Conservation (phyloP, 2,113 vertebrate genomes). For the Tylochromis polylepis region DNA sequence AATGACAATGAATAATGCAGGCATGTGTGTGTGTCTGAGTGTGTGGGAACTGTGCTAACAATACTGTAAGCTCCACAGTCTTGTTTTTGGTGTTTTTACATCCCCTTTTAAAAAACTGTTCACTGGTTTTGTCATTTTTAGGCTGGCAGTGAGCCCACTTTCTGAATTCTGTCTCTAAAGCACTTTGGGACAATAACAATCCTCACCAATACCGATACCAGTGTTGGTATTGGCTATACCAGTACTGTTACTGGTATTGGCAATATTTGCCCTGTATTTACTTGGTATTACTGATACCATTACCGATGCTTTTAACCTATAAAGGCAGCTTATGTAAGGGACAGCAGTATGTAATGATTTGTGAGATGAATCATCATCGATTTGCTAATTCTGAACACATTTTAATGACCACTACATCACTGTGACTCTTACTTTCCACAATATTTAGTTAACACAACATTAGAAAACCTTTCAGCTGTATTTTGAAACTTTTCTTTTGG, state of each 20-base stretch:
- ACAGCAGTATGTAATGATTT: background rate
- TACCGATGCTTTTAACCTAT: background rate
- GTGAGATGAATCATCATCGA: background rate
- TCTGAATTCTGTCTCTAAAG: background rate
- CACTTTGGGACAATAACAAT: background rate
- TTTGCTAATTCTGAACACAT: background rate
- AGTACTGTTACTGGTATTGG: background rate
- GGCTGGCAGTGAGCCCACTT: background rate
- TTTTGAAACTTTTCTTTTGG: too few relatives aligned
- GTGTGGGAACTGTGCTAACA: background rate
- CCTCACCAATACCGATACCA: background rate
- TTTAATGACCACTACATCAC: background rate
- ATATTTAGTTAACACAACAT: background rate
- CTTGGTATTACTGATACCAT: too few relatives aligned
- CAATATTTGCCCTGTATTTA: background rate
- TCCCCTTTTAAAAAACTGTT: background rate
- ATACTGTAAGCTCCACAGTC: background rate
- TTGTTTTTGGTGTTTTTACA: background rate
- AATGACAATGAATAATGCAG: conserved; percentile 40
- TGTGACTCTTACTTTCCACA: too few relatives aligned
- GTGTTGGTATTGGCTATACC: background rate
- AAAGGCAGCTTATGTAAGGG: background rate
- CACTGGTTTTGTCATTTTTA: background rate
- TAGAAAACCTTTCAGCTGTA: background rate
- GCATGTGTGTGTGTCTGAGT: background rate